A percentile compares a stretch with the other conserved stretches of the same genome.
Conservation (phyloP, 2,797 vertebrate genomes). For the Sphenopsis melanotis region DNA sequence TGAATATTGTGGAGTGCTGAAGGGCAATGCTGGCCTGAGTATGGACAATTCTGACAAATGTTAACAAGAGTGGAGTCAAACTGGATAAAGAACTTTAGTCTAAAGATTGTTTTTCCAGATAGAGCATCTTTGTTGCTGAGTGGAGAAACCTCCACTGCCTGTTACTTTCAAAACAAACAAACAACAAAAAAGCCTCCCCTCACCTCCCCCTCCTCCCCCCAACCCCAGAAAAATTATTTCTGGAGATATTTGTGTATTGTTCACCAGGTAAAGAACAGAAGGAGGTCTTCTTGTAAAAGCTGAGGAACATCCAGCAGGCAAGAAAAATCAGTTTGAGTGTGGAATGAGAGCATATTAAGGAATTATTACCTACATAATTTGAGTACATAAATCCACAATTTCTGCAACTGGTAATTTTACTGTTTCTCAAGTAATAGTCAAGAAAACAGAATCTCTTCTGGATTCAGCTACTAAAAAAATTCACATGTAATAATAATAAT, state of each 20-base stretch:
- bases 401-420: not conserved
- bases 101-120: not conserved
- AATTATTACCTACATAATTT: not conserved
- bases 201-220: accelerated
- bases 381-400: not conserved
- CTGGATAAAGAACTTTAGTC: not conserved
- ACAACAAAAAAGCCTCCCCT: not conserved
- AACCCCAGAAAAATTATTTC: accelerated
- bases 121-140: not conserved
- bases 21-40: not conserved
- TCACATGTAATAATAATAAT: too few species aligned
- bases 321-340: not conserved
- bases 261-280: not conserved
- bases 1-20: not conserved
- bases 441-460: not conserved
- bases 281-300: not conserved
- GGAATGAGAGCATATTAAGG: not conserved
- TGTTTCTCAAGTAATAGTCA: not conserved
- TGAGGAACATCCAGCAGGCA: not conserved
- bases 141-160: not conserved
- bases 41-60: not conserved
- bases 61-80: not conserved
- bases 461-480: not conserved
- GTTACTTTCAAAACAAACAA: not conserved
- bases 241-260: not conserved